phyloP scores from a whole-genome alignment of 2,888 invertebrate genomes.

The Linnaemya vulpina region DNA sequence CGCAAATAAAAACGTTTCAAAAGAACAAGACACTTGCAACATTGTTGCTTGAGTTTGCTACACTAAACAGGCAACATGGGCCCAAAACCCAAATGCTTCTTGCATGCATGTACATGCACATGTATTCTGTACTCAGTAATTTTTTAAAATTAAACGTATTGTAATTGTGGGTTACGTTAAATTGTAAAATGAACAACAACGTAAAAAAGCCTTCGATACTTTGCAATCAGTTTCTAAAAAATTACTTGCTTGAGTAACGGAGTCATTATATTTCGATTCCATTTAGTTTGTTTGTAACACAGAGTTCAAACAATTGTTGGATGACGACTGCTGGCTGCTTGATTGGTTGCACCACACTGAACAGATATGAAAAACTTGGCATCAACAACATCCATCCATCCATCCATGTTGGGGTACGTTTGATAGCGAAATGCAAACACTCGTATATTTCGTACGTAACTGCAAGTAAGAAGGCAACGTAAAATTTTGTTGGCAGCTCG shows the following conservation, averaged over 20 bases:
- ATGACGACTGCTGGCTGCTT: slow-evolving; percentile 9
- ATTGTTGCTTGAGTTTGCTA: slow-evolving; percentile 25
- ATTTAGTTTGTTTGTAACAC: slow-evolving; percentile 20
- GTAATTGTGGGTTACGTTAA: slow-evolving; percentile 19
- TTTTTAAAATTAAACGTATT: background rate
- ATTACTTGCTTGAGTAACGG: background rate
- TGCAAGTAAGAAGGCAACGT: background rate
- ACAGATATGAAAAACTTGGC: background rate
- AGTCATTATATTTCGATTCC: background rate
- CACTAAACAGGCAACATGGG: background rate
- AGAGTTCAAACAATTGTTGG: slow-evolving; percentile 23
- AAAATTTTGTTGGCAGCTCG: background rate
- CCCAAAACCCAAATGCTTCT: background rate
- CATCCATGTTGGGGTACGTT: slow-evolving; percentile 43
- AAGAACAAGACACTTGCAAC: slow-evolving; percentile 27
- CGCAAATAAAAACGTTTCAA: background rate
- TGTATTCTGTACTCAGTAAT: background rate
- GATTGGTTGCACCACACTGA: slow-evolving; percentile 5
- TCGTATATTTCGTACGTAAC: background rate
- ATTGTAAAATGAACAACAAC: slow-evolving; percentile 2
- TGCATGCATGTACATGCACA: no score
- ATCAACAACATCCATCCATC: no score
- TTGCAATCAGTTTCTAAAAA: background rate
- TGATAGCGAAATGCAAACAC: background rate
- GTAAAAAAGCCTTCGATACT: background rate